phyloP scores from a whole-genome alignment of 2,797 vertebrate species.

The Chlorospingus flavigularis region DNA sequence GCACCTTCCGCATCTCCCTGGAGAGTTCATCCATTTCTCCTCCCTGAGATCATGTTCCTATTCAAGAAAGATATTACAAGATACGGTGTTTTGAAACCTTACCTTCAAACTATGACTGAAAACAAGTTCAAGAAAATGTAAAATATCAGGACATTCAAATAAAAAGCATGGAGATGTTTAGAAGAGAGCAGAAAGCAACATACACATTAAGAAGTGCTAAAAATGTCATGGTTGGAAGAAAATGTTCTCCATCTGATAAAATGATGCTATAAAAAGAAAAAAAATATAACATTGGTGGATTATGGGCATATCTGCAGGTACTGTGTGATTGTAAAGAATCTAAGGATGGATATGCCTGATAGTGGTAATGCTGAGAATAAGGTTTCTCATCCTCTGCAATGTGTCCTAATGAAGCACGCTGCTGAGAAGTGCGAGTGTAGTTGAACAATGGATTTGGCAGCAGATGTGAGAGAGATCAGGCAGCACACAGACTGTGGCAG shows the following conservation, averaged over 20 bases:
- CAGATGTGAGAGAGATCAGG: neutral
- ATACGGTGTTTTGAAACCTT: neutral
- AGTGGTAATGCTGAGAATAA: neutral
- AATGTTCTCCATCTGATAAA: neutral
- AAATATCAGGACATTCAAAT: neutral
- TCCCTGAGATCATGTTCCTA: neutral
- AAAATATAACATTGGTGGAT: fast-evolving
- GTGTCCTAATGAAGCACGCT: neutral
- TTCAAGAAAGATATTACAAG: neutral
- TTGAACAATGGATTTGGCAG: neutral
- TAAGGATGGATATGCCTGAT: neutral
- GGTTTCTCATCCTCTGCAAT: neutral
- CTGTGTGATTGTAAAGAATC: neutral
- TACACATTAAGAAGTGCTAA: neutral
- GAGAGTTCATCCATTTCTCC: neutral
- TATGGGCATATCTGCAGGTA: neutral
- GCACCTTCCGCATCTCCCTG: neutral
- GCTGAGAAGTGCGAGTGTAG: neutral
- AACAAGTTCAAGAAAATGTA: neutral
- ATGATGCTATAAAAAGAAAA: neutral
- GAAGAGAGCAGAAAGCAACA: neutral
- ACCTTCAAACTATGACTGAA: neutral
- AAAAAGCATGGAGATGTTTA: neutral
- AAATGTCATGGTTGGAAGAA: neutral
- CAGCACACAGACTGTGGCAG: neutral